Base-by-base conservation (phyloP, 1,140 invertebrate genomes). In the Stegodyphus mimosarum region DNA sequence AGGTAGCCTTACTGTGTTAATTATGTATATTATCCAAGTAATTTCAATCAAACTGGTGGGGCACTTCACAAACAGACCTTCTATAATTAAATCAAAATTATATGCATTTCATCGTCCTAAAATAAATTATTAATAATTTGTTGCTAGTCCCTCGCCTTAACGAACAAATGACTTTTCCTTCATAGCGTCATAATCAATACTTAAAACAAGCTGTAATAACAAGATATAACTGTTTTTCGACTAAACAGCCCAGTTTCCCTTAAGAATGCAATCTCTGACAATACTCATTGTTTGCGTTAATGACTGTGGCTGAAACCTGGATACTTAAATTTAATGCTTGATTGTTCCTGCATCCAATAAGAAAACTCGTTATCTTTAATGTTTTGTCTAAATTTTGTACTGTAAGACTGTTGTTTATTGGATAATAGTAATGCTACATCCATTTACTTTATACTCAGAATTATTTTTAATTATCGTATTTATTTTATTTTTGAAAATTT, bases 351-450 rank as follows among this genome's bases (percentile, higher is more conserved):
- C 17, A 9, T 10, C 63, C 48, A 64, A 77, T 77, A 66, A 77
- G 63, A 77, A 77, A 66, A 64, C 74, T 77, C 74, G 55, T 77
- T 66, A 77, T 50, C 48, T 49, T 77, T 77, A 77, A 77, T 48
- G 74, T 64, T 50, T 3, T 33, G 33, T 33, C 33, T 33, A 33
- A 33, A 33, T 33, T 33, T 33, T 33, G 33, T 33, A 33, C 52
- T 53, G 33, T 51, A 74, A 53, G 63, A n/a, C 15, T 5, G n/a
- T 60, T 15, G 55, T 77, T 66, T 77, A 77, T 77, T 64, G 55
- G 64, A 64, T 77, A 77, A 64, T 60, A 50, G 64, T 66, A 77
- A 77, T 33, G 60, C 10, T 11, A n/a, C n/a, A 11, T 10, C 10
- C n/a, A n/a, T 63, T 63, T 74, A 55, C 9, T 60, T n/a, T 74